A percentile compares a stretch with the other conserved stretches of the same genome.
Conservation (phyloP, 2,797 vertebrate species). For the Eulemur coronatus region DNA sequence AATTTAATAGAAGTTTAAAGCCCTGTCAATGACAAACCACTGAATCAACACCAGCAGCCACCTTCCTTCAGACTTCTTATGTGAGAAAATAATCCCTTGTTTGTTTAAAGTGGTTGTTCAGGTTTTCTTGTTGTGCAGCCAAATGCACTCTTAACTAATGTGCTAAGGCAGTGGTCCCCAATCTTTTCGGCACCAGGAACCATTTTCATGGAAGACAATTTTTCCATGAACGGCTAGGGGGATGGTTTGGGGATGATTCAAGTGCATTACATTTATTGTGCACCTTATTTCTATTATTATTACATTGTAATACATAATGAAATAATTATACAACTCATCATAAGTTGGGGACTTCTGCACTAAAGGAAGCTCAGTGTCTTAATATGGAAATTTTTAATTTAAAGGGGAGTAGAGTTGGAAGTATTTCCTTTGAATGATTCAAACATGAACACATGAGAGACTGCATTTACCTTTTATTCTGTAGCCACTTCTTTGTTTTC, state of each 20-base stretch:
- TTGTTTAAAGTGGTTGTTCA: neutral
- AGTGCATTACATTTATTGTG: no score
- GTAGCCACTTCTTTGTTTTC: neutral
- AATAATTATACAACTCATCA: no score
- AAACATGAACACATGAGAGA: neutral
- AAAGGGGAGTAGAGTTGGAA: neutral
- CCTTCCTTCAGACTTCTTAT: neutral
- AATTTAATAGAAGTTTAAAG: neutral
- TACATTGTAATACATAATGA: no score
- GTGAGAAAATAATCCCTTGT: neutral
- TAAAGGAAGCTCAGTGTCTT: neutral
- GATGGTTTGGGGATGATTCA: no score
- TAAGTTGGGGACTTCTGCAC: no score
- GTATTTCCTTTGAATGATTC: neutral
- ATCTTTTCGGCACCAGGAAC: no score
- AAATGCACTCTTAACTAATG: neutral
- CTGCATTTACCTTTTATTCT: neutral
- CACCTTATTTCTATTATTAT: no score
- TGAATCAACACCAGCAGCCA: neutral
- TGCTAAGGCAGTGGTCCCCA: neutral
- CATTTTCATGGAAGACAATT: no score
- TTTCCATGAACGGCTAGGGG: no score
- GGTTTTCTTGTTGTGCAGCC: neutral
- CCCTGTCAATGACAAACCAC: neutral
- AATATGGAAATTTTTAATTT: neutral